Conservation (phyloP, 2,113 vertebrate genomes). For the Oncorhynchus masou region DNA sequence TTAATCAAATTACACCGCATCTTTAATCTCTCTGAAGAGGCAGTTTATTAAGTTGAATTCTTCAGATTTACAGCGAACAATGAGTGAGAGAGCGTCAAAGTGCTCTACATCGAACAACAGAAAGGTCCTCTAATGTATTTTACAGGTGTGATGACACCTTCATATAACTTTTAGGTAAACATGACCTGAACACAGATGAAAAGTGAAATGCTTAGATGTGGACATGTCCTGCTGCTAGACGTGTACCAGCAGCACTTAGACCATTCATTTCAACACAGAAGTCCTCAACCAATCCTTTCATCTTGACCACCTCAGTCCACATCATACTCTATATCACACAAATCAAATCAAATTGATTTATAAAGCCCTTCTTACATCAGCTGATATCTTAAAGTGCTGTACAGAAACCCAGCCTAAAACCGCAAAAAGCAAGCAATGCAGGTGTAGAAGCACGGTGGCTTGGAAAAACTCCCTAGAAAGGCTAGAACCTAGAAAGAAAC, state of each 20-base stretch:
- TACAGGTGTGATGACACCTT: conserved; percentile 38
- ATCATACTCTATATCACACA: conserved; percentile 60
- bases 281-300: conserved; percentile 66
- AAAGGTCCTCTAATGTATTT: conserved; percentile 33
- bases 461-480: too few relatives aligned
- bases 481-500: too few relatives aligned
- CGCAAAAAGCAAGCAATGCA: too few relatives aligned
- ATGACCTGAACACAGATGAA: neutral
- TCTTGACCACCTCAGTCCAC: conserved; percentile 59
- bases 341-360: too few relatives aligned
- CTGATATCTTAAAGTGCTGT: too few relatives aligned
- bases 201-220: neutral
- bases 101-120: conserved; percentile 36
- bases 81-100: conserved; percentile 64
- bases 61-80: conserved; percentile 55
- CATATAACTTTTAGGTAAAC: conserved; percentile 50
- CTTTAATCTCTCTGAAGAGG: conserved; percentile 74
- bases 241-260: neutral
- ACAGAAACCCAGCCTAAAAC: too few relatives aligned
- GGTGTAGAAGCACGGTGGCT: too few relatives aligned
- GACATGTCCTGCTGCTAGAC: neutral
- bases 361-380: too few relatives aligned
- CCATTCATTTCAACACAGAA: conserved; percentile 31
- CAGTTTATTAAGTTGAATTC: conserved; percentile 71
- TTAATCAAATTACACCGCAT: conserved; percentile 73